Conservation (phyloP, 2,113 vertebrate species). For the Oplegnathus fasciatus region DNA sequence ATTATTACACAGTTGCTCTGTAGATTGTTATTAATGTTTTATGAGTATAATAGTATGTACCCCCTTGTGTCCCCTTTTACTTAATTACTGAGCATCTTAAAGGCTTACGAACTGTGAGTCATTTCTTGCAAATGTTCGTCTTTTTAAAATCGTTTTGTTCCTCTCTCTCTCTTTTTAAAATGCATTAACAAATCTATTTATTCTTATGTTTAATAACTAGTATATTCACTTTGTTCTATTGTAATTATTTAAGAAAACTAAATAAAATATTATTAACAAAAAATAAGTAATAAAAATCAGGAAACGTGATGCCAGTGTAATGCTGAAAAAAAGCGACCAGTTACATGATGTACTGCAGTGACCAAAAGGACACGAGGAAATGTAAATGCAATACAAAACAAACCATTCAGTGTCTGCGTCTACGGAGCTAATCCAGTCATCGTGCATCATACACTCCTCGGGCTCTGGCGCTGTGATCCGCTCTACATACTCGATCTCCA, state of each 20-base stretch:
- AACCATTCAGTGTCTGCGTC: conserved; percentile 94
- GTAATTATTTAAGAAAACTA: no score
- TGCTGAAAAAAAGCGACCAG: not conserved
- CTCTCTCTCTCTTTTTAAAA: not conserved
- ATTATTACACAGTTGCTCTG: not conserved
- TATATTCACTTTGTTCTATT: no score
- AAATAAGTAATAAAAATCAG: no score
- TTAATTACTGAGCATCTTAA: not conserved
- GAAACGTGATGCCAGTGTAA: not conserved
- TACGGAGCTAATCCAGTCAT: conserved; percentile 98
- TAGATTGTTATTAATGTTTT: not conserved
- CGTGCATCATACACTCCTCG: conserved; percentile 96
- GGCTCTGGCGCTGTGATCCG: conserved; percentile 94
- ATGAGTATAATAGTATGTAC: not conserved
- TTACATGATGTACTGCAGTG: no score
- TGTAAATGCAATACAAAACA: not conserved
- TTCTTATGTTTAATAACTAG: no score
- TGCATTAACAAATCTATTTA: not conserved
- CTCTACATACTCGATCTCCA: conserved; percentile 96
- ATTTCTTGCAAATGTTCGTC: not conserved
- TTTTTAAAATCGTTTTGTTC: not conserved
- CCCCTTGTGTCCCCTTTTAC: not conserved
- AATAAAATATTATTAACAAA: no score
- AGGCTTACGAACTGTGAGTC: not conserved
- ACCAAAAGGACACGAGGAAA: not conserved